Evolutionary conservation across 2,797 vertebrate species (phyloP).

Genomic region (Artibeus lituratus): DNA sequence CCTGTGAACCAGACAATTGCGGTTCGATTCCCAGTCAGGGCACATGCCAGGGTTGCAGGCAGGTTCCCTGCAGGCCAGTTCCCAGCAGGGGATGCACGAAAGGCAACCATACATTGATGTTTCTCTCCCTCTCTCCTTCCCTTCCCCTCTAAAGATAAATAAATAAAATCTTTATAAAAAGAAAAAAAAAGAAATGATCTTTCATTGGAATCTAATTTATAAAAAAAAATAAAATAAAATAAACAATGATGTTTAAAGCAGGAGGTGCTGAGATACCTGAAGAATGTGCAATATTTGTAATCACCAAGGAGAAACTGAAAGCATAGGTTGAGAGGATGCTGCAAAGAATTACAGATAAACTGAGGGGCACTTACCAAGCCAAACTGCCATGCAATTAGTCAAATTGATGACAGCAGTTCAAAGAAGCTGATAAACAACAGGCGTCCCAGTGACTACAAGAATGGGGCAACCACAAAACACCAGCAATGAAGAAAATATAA

Average conservation of each 20-base stretch:
- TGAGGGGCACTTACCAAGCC: not conserved
- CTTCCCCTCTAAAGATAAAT: too few relatives aligned
- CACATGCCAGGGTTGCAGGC: too few relatives aligned
- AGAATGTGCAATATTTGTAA: not conserved
- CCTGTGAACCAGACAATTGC: too few relatives aligned
- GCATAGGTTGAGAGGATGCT: not conserved
- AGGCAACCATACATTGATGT: too few relatives aligned
- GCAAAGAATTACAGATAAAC: not conserved
- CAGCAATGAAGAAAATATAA: not conserved
- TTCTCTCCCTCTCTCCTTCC: too few relatives aligned
- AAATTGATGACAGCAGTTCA: not conserved
- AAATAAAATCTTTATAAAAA: too few relatives aligned
- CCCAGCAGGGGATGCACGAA: too few relatives aligned
- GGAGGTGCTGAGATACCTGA: not conserved
- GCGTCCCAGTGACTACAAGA: not conserved
- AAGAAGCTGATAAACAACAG: not conserved
- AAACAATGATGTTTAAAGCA: not conserved
- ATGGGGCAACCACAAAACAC: not conserved
- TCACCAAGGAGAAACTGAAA: not conserved
- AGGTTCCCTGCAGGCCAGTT: too few relatives aligned
- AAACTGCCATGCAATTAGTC: not conserved
- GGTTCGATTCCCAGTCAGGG: too few relatives aligned
- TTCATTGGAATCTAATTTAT: too few relatives aligned
- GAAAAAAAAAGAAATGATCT: too few relatives aligned
- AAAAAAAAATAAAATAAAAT: too few relatives aligned